Evolutionary conservation across 2,797 vertebrate genomes (phyloP), one percentile per base, ranked within the genome.

Genomic region (Triplophysa bombifrons): DNA sequence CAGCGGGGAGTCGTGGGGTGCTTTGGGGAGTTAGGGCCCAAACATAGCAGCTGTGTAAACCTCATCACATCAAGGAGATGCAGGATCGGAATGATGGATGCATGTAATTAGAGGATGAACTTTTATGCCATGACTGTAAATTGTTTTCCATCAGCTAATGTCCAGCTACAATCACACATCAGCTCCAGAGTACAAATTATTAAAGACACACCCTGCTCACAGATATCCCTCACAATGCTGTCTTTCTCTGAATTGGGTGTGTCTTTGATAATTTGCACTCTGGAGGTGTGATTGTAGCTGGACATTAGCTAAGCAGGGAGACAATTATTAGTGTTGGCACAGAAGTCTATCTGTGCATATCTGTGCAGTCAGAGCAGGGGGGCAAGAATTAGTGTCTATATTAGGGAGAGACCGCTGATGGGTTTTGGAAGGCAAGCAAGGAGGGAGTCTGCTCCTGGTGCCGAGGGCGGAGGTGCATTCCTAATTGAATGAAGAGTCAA

Each of bases 401-500:
- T 71, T 46, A 74, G n/a, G 70, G 76, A 74, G 78, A 78, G 73
- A 72, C 66, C 72, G 84, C 90, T 91, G 89, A 90, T 85, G 87
- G 87, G 86, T 82, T 84, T 78, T 85, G 81, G 87, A 80, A 77
- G 83, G 83, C 72, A 70, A 77, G 75, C 30, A 3, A 56, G 44
- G 84, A 85, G 82, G 78, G 80, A 76, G 82, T 17, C 83, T 74
- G 72, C 84, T 82, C 34, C 74, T 84, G 88, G 84, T 83, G 82
- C 72, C 72, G 68, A 91, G 90, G 92, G 92, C 92, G 94, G 94
- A 95, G 95, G 95, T 96, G 93, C 94, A 96, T 96, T 96, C 96
- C 92, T 94, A 90, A 90, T 88, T 94, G 94, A 96, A 95, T 93
- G 89, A 94, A 91, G 90, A 95, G 93, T 96, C 92, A 92, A 93